Conservation (phyloP, 1,140 invertebrate species). For the Lerema accius region DNA sequence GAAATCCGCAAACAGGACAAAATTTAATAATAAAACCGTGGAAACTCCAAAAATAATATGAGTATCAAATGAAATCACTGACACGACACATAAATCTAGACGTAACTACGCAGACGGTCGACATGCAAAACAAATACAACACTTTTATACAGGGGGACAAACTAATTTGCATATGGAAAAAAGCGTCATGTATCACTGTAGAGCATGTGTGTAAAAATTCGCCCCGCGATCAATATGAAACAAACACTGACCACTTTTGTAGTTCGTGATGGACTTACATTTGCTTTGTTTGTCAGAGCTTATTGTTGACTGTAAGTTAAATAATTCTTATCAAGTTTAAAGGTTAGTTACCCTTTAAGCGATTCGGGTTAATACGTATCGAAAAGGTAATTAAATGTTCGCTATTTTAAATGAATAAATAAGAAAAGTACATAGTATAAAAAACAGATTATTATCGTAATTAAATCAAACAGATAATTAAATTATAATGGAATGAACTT, state of each 20-base stretch:
- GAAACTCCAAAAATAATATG: neutral
- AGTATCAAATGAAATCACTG: slow-evolving; percentile 23
- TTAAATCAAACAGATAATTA: too few species aligned
- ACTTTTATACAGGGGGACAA: slow-evolving; percentile 65
- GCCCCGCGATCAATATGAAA: slow-evolving; percentile 45
- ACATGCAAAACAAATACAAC: slow-evolving; percentile 72
- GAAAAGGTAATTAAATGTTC: too few species aligned
- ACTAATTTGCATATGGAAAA: slow-evolving; percentile 77
- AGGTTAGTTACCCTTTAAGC: too few species aligned
- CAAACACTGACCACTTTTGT: slow-evolving; percentile 32
- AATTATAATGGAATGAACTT: too few species aligned
- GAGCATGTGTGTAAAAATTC: slow-evolving; percentile 51
- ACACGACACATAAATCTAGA: slow-evolving; percentile 61
- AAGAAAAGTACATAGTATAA: too few species aligned
- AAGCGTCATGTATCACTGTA: slow-evolving; percentile 59
- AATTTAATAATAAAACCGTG: slow-evolving; percentile 6
- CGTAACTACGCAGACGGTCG: slow-evolving; percentile 55
- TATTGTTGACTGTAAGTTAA: too few species aligned
- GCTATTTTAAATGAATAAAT: too few species aligned
- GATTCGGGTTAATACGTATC: too few species aligned
- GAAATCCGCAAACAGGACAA: too few species aligned
- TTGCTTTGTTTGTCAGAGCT: slow-evolving; percentile 7
- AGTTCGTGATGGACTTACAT: slow-evolving; percentile 12
- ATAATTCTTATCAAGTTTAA: too few species aligned
- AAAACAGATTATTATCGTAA: too few species aligned